A percentile compares a stretch with the other conserved stretches of the same genome.
These are phyloP conservation scores for Formica aserva DNA, from an alignment of 2,888 invertebrate species.

Conservation along the genomic window DNA sequence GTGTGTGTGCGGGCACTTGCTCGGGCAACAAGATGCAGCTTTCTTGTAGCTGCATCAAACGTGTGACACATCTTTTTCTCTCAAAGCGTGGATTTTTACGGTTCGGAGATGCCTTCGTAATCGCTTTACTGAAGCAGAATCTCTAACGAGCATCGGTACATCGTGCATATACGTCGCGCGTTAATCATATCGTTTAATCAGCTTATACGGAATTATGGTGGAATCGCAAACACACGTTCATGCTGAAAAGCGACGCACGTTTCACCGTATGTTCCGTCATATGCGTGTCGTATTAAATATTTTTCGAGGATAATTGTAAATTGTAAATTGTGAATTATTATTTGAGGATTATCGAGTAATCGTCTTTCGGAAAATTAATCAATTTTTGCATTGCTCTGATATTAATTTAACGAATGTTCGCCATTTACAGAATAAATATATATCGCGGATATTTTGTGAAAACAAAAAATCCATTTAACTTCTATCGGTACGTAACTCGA, in stretches of 20 bases:
- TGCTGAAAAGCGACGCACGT: not conserved
- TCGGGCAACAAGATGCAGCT: slow-evolving; percentile 2
- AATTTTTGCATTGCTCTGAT: not conserved
- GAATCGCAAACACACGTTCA: slow-evolving; percentile 3
- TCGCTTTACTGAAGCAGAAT: slow-evolving; percentile 23
- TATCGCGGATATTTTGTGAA: not conserved
- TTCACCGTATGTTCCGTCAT: not conserved
- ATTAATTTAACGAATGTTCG: not conserved
- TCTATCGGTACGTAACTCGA: not conserved
- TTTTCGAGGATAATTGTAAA: not conserved
- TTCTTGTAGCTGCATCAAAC: not conserved
- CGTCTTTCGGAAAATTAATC: not conserved
- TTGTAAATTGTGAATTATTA: not conserved
- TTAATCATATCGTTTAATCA: slow-evolving; percentile 29
- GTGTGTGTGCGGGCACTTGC: not conserved
- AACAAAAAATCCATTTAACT: slow-evolving; percentile 6
- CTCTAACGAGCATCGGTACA: not conserved
- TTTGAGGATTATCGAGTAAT: not conserved
- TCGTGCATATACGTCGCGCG: not conserved
- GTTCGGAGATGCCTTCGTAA: not conserved
- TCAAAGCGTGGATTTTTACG: not conserved
- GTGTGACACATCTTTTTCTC: not conserved
- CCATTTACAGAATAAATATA: not conserved
- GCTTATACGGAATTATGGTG: slow-evolving; percentile 35
- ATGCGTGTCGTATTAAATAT: slow-evolving; percentile 5